Evolutionary conservation across 2,888 invertebrate species (phyloP).

Genomic region (Drosophila lacicola): DNA sequence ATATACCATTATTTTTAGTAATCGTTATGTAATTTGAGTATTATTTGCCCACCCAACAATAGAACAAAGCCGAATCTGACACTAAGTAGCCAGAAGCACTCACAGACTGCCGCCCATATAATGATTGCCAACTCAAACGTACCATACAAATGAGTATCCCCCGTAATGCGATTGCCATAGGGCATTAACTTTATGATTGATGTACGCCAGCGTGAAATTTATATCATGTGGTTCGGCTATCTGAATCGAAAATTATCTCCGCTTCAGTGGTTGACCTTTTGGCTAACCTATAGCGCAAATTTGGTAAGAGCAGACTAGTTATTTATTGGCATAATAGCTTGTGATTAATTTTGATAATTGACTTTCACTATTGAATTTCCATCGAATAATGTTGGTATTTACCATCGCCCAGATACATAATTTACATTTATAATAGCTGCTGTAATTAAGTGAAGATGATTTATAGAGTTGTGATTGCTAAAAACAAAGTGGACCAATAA

Average conservation of each 20-base stretch:
- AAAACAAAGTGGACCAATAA: not conserved
- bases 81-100: not conserved
- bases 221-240: constrained; percentile 14
- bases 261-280: constrained; percentile 12
- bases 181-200: constrained; percentile 29
- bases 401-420: not conserved
- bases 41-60: not conserved
- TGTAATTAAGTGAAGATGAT: constrained; percentile 7
- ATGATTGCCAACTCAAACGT: constrained; percentile 9
- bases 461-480: not conserved
- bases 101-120: not conserved
- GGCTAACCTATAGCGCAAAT: constrained; percentile 16
- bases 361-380: constrained; percentile 13
- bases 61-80: not conserved
- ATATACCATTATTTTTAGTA: too few relatives aligned
- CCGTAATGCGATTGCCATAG: constrained; percentile 4
- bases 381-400: not conserved
- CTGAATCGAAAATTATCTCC: constrained; percentile 6
- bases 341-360: constrained; percentile 24
- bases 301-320: not conserved
- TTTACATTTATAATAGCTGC: not conserved
- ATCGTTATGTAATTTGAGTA: not conserved
- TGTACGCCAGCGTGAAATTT: constrained; percentile 15
- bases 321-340: constrained; percentile 20
- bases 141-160: not conserved